phyloP scores from a whole-genome alignment of 2,113 vertebrate genomes.

The Corythaeola cristata region DNA sequence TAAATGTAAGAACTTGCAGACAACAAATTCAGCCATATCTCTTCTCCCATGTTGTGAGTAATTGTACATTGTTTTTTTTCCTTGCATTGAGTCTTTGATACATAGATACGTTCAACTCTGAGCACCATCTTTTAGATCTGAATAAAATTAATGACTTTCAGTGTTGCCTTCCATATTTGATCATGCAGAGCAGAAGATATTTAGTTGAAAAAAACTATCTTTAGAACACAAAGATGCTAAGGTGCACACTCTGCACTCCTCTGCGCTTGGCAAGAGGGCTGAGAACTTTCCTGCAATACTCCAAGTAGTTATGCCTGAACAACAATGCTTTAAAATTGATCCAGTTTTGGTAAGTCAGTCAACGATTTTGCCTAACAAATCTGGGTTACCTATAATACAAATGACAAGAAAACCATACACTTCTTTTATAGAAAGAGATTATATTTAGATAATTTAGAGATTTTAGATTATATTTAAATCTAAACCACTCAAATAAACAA shows the following conservation, averaged over 20 bases:
- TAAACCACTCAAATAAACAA: not conserved
- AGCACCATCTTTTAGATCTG: not conserved
- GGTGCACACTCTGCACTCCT: not conserved
- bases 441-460: too few relatives aligned
- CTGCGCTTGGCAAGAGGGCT: not conserved
- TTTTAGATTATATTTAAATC: not conserved
- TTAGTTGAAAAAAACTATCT: not conserved
- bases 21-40: not conserved
- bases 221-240: not conserved
- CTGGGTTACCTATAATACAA: not conserved
- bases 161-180: not conserved
- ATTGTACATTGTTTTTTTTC: not conserved
- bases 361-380: not conserved
- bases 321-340: not conserved
- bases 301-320: not conserved
- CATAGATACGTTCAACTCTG: not conserved
- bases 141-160: not conserved
- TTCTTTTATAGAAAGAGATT: too few relatives aligned
- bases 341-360: not conserved
- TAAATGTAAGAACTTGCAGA: not conserved
- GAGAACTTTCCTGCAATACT: not conserved
- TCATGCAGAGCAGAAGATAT: not conserved
- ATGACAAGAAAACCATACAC: not conserved
- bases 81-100: not conserved
- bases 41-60: not conserved